Evolutionary conservation across 1,140 invertebrate genomes (phyloP), one percentile per base, ranked within the genome.

Genomic region (Coptotermes formosanus): DNA sequence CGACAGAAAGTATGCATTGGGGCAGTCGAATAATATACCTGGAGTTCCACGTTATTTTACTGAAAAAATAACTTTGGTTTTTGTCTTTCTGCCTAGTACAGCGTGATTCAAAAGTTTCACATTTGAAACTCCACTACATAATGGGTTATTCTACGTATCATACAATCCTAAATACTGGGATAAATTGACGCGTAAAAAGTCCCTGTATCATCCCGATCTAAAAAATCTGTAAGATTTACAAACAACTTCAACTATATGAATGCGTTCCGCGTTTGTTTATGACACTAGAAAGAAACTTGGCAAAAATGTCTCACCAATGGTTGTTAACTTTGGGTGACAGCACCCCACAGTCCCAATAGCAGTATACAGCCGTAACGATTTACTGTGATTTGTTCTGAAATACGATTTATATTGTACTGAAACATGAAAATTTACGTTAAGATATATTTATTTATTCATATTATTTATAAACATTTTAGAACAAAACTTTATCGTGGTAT

Each of bases 401-500:
- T 30, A 30, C 64, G n/a, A 75, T 25, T 30, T 75, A 30, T 75
- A 6, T 75, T 75, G 64, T 75, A 16, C n/a, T 75, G 64, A 75
- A 30, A 43, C 6, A 83, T 83, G 43, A 83, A 83, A 83, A 7
- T 83, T 83, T 83, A 83, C n/a, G 82, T 83, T 43, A 83, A 0
- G 25, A 30, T 25, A 7, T 83, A 83, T 83, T 83, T 83, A 45
- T 83, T 83, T 83, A 83, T 83, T 12, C 43, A 83, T 43, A 52
- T 83, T 44, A 83, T 43, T 83, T 45, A 83, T 83, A 83, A 45
- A 83, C 82, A 83, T 52, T 44, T 83, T 83, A 45, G 48, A 43
- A 83, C 82, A 83, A 83, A 83, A 21, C 48, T 83, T 83, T 75
- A 75, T 75, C 14, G n/a, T 75, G 64, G 64, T 75, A 75, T 75